A percentile compares a stretch with the other conserved stretches of the same genome.
phyloP scores from a whole-genome alignment of 1,140 invertebrate species.

The Dendrolimus punctatus region DNA sequence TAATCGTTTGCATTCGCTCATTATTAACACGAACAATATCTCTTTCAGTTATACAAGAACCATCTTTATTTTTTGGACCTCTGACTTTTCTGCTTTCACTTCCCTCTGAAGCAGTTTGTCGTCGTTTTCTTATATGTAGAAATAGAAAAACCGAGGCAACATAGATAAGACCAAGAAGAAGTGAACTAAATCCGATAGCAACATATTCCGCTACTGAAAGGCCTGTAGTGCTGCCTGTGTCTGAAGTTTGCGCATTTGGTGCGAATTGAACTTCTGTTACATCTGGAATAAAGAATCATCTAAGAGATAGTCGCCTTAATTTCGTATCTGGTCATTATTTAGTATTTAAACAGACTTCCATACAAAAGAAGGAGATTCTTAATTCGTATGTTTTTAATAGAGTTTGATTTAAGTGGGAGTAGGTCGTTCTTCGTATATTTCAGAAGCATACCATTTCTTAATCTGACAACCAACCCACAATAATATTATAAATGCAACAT shows the following conservation, averaged over 20 bases:
- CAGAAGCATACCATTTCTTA: no score
- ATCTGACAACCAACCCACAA: no score
- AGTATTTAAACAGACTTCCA: no score
- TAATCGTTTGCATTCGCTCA: slow-evolving; percentile 39
- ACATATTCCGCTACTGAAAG: slow-evolving; percentile 82
- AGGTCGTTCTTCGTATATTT: no score
- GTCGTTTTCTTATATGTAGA: slow-evolving; percentile 78
- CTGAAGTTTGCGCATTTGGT: slow-evolving; percentile 74
- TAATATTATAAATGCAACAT: no score
- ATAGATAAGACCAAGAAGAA: slow-evolving; percentile 86
- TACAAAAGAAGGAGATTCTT: no score
- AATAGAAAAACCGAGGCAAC: slow-evolving; percentile 87
- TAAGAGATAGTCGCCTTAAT: no score
- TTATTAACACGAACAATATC: slow-evolving; percentile 58
- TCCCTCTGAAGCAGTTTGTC: slow-evolving; percentile 46
- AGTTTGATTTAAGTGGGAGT: no score
- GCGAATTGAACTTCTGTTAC: slow-evolving; percentile 86
- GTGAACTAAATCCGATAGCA: slow-evolving; percentile 85
- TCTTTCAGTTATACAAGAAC: slow-evolving; percentile 46
- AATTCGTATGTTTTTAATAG: no score
- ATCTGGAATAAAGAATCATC: slow-evolving; percentile 65
- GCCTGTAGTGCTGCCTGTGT: slow-evolving; percentile 56
- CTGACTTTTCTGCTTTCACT: slow-evolving; percentile 35
- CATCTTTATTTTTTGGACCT: slow-evolving; percentile 48
- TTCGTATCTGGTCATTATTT: no score